Evolutionary conservation across 2,797 vertebrate species (phyloP), one percentile per base, ranked within the genome.

Genomic region (Emys orbicularis): DNA sequence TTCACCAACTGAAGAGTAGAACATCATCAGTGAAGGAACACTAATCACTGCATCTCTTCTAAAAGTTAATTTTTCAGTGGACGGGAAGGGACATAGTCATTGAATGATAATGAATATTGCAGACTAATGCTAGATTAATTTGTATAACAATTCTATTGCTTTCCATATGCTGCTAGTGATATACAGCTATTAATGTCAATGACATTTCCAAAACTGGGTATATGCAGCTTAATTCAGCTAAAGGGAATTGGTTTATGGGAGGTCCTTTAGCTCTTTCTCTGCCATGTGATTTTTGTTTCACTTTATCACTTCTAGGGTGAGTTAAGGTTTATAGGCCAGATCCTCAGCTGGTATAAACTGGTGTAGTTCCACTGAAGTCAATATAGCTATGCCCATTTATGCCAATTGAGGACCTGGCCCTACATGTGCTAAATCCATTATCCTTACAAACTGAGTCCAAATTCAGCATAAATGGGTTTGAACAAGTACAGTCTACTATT

Each of bases 31-130:
- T 10, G 76, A 56, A 89, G 82, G 57, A 90, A 84, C 31, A 41
- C n/a, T 94, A 92, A 86, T 86, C 12, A 37, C 54, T 79, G 16
- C 50, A 92, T 93, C 79, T 89, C 65, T 90, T 95, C 41, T 59
- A 19, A 31, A 59, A 59, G 29, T 82, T 59, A 59, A 49, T 82
- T 59, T 34, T 82, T 84, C 19, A 84, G 29, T 18, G 16, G 4
- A 77, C 44, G 59, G 2, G 34, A 19, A 21, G 79, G 21, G 79
- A 87, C 85, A 85, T 82, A 65, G 88, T 94, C 89, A 83, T 87
- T 79, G 50, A 31, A 81, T 82, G 41, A 59, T 82, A 44, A 82
- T 47, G 41, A 82, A 59, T 59, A 82, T 29, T 44, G 8, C 41
- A 19, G 27, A 82, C 56, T 82, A 59, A 82, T 57, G 44, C 29